Base-by-base conservation (phyloP, 1,140 invertebrate genomes). In the Trissolcus basalis region DNA sequence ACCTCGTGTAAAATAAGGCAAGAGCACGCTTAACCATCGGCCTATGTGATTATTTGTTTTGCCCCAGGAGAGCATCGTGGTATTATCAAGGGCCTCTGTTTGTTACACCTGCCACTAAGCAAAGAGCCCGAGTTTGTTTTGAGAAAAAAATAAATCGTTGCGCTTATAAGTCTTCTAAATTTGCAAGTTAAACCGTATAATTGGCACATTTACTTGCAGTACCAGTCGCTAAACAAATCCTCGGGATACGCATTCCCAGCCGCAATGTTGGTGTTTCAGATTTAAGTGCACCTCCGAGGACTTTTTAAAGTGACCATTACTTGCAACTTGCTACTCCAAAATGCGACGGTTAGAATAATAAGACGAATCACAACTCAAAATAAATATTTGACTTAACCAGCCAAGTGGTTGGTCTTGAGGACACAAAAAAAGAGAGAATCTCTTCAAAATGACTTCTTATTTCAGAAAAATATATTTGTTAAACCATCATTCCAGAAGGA, bases 11-110 rank as follows among this genome's bases (percentile, higher is more conserved):
- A 82, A 87, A 85, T 82, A 83, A 85, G 77, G 55, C 50, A 68
- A 86, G 80, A 86, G 80, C 82, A 82, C 67, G 64, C 65, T 79
- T 67, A 65, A 54, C 65, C 69, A 72, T 60, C 60, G 71, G 81
- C 70, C 64, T 74, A 76, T 81, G 77, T 86, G 80, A 83, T 87
- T 86, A 86, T 87, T 87, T 87, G 86, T 86, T 87, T 87, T 87
- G 81, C 81, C 81, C 68, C 39, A 27, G 79, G 81, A 3, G 19
- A 82, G 69, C 77, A 79, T 80, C 80, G 81, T 75, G 79, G 82
- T 82, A 80, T 85, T 86, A 84, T 84, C 79, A 79, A 73, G 80
- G 49, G 39, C 80, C 85, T 81, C 76, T 76, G 81, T 83, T 84
- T 78, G 83, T 81, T 80, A 79, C 81, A 81, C 79, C 82, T 85